Base-by-base conservation (phyloP, 2,113 vertebrate species). In the Philantomba maxwellii region DNA sequence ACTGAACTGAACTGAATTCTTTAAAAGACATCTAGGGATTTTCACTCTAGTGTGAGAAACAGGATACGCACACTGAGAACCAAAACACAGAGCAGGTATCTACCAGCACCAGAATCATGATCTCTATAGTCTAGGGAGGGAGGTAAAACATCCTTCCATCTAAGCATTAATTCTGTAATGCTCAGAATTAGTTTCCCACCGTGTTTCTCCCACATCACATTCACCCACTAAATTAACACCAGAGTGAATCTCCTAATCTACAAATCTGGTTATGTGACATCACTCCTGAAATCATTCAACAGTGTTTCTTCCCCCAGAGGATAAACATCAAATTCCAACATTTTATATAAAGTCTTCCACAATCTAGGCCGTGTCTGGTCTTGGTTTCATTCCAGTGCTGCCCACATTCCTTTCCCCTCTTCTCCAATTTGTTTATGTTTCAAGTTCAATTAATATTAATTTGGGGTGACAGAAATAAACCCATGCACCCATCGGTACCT, bases 351-450 rank as follows among this genome's bases (percentile, higher is more conserved):
- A 80, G 1, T 7, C 47, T 51, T 64, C 53, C 33, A 86, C 3
- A 1, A 28, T 28, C 13, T 51, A 43, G 55, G 19, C 28, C 23
- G 21, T 19, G 15, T 66, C 49, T 97, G 47, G 4, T 2, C 28
- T 25, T 3, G 21, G 7, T 14, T 45, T 87, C n/a, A 25, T 8
- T 6, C 2, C 25, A 57, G 10, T 1, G 1, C 3, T 30, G 8
- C 39, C 23, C 7, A 19, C 1, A 43, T 55, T 39, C 17, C 11
- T 17, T 25, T 66, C 6, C 15, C 3, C 6, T 2, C 21, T 19
- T 30, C 4, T 14, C 47, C 16, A 75, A 8, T 33, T 25, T 45
- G 14, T 57, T 36, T n/a, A 43, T 53, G 28, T 66, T 55, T 43
- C 39, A 60, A 75, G 2, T 5, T 77, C n/a, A 85, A 3, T 58